A percentile compares a stretch with the other conserved stretches of the same genome.
phyloP scores from a whole-genome alignment of 2,113 vertebrate species.

The Etheostoma spectabile region DNA sequence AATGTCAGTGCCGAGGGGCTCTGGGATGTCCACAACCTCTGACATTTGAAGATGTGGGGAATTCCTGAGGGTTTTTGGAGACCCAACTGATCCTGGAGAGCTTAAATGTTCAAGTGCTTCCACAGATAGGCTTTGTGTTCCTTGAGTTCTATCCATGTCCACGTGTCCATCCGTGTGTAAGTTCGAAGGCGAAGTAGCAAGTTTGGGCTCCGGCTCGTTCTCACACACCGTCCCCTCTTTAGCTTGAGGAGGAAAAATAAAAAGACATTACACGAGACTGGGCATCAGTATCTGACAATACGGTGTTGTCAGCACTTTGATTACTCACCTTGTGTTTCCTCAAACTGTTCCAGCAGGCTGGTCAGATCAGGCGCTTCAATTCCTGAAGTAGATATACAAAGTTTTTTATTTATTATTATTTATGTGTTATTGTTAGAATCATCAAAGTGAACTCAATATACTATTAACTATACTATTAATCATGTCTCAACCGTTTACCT shows the following conservation, averaged over 20 bases:
- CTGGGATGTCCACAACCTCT: slow-evolving; percentile 39
- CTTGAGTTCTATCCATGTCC: background rate
- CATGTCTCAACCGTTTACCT: slow-evolving; percentile 51
- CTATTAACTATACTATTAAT: too few species aligned
- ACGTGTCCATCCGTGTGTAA: background rate
- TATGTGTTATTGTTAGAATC: background rate
- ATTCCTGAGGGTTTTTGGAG: background rate
- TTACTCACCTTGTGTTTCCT: slow-evolving; percentile 94
- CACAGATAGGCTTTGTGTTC: background rate
- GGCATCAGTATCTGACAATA: background rate
- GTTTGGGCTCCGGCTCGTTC: background rate
- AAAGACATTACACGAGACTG: background rate
- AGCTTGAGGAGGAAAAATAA: slow-evolving; percentile 83
- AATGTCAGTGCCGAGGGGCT: slow-evolving; percentile 65
- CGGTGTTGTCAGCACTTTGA: background rate
- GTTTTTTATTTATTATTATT: too few species aligned
- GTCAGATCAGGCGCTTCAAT: slow-evolving; percentile 94
- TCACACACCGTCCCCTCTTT: slow-evolving; percentile 81
- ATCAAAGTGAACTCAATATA: background rate
- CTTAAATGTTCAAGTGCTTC: slow-evolving; percentile 23
- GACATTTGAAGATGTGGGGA: background rate
- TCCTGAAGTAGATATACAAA: slow-evolving; percentile 77
- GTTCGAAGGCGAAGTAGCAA: slow-evolving; percentile 1
- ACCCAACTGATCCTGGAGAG: background rate
- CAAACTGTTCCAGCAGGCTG: slow-evolving; percentile 96